Evolutionary conservation across 2,797 vertebrate genomes (phyloP).

Genomic region (Neosilurus mollespiculum): DNA sequence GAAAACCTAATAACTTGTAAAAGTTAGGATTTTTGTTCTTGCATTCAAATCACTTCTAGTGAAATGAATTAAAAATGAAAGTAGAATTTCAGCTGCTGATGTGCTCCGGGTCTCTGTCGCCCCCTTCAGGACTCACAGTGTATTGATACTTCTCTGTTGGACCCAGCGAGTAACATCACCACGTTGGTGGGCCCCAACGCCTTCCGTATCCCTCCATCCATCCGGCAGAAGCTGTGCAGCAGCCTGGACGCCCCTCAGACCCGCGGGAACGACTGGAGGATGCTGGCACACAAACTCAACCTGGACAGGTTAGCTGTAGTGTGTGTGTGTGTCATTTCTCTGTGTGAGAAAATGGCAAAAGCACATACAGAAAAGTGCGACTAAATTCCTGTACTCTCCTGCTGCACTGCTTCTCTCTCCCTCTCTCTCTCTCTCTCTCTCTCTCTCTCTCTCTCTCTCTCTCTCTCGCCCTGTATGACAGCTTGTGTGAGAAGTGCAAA

Average conservation of each 20-base stretch:
- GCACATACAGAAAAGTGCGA: slow-evolving; percentile 45
- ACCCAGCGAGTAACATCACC: slow-evolving; percentile 86
- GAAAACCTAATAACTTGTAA: not conserved
- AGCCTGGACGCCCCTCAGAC: slow-evolving; percentile 95
- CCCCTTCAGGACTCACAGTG: slow-evolving; percentile 83
- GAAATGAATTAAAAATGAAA: not conserved
- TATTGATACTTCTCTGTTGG: slow-evolving; percentile 86
- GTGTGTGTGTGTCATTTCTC: not conserved
- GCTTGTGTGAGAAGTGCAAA: slow-evolving; percentile 51
- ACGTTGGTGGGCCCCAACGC: slow-evolving; percentile 88
- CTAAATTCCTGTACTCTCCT: slow-evolving; percentile 44
- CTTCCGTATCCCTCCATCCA: slow-evolving; percentile 93
- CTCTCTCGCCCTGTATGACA: slow-evolving; percentile 29
- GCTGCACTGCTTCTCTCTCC: not conserved
- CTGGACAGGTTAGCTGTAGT: slow-evolving; percentile 84
- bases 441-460: not conserved
- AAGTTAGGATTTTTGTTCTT: not conserved
- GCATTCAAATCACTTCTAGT: not conserved
- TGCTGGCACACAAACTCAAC: slow-evolving; percentile 95
- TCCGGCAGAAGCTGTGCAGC: slow-evolving; percentile 94
- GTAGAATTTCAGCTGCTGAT: not conserved
- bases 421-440: not conserved
- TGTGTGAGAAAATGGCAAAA: slow-evolving; percentile 32
- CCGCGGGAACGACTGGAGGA: slow-evolving; percentile 95
- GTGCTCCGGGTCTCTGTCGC: slow-evolving; percentile 19